phyloP scores from a whole-genome alignment of 2,888 invertebrate genomes.

The Nymphalis c-album region DNA sequence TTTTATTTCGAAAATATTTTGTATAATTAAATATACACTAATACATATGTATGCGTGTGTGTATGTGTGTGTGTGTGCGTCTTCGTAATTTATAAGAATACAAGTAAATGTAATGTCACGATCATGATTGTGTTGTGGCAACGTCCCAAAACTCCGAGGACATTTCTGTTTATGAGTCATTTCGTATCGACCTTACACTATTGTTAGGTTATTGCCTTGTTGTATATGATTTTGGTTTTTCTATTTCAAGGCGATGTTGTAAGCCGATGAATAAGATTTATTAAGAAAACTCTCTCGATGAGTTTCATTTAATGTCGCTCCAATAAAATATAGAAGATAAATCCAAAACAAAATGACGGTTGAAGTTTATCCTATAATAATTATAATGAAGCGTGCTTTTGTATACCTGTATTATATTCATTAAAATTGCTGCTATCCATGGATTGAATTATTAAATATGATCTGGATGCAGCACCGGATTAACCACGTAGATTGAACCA shows the following conservation, averaged over 20 bases:
- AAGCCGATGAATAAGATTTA: constrained; percentile 1
- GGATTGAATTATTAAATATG: too few relatives aligned
- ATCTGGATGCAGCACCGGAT: too few relatives aligned
- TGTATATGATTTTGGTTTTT: constrained; percentile 13
- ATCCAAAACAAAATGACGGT: too few relatives aligned
- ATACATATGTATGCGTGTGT: background rate
- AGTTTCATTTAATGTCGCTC: background rate
- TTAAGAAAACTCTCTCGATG: constrained; percentile 13
- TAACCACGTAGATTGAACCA: too few relatives aligned
- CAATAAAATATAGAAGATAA: background rate
- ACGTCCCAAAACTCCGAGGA: constrained; percentile 39
- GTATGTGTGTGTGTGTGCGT: background rate
- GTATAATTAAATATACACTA: background rate
- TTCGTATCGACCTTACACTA: constrained; percentile 33
- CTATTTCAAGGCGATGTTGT: constrained; percentile 14
- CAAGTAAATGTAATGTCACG: constrained; percentile 28
- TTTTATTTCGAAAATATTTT: background rate
- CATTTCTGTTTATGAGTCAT: constrained; percentile 37
- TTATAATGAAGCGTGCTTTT: too few relatives aligned
- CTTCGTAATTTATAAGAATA: background rate
- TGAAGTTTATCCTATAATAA: too few relatives aligned
- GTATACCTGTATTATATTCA: too few relatives aligned
- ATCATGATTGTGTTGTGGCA: constrained; percentile 38
- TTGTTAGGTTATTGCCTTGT: constrained; percentile 34
- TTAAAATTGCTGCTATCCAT: too few relatives aligned